Base-by-base conservation (phyloP, 2,113 vertebrate species). In the Hemiscyllium ocellatum region DNA sequence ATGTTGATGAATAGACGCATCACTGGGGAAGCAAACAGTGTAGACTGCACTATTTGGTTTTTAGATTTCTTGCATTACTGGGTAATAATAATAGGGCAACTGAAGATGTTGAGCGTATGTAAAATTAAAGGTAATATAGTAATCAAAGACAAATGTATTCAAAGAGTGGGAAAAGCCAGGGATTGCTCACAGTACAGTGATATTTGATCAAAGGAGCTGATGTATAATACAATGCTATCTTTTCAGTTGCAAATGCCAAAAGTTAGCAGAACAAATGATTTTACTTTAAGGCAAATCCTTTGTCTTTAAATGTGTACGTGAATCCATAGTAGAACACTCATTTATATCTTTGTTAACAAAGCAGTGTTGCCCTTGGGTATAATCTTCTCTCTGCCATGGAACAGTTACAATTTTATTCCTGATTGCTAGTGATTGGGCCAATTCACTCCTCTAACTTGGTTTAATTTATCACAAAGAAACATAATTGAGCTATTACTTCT, bases 401-500 rank as follows among this genome's bases (percentile, higher is more conserved):
- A 93, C 61, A 93, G 89, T 66, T 66, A 93, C 89, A 37, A 29
- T 87, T 52, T 87, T 26, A 37, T 19, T 8, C 5, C 33, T 93
- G 33, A 66, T 93, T 66, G 89, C 61, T 66, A 37, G 89, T 3
- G 33, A 68, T 93, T 66, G 89, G 61, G 17, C 61, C 17, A n/a
- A 93, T 66, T 90, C 20, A 66, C n/a, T 93, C 61, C 65, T 66
- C 19, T 17, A 68, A 66, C 15, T 22, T 93, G 61, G 61, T 66
- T 93, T 37, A 68, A 42, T 90, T n/a, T 20, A 93, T 19, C 29
- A 93, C 89, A 66, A n/a, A 83, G 37, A 17, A 83, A 93, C 33
- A 22, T 93, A 66, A 93, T 93, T 93, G 66, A 93, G 33, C 61
- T 68, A 37, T 68, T 93, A 91, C 15, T 42, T 93, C 61, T n/a